phyloP scores from a whole-genome alignment of 2,797 vertebrate species.

The Leptoclinus maculatus region DNA sequence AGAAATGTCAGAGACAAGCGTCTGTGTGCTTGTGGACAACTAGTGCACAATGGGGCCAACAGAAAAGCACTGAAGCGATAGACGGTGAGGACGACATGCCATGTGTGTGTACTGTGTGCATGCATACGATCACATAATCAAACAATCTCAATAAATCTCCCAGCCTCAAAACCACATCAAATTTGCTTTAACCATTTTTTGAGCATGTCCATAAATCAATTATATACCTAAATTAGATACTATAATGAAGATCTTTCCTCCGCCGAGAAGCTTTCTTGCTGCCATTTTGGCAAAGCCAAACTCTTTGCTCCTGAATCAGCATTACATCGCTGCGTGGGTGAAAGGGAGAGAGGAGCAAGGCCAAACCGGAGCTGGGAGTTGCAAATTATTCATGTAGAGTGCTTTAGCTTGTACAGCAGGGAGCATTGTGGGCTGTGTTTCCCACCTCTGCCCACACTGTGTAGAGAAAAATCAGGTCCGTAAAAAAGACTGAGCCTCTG shows the following conservation, averaged over 20 bases:
- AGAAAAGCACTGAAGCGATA: slow-evolving; percentile 26
- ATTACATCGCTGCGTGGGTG: slow-evolving; percentile 69
- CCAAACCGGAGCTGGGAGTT: slow-evolving; percentile 67
- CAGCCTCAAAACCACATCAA: slow-evolving; percentile 9
- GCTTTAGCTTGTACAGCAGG: slow-evolving; percentile 71
- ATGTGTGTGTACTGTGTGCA: background rate
- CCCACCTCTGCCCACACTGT: slow-evolving; percentile 68
- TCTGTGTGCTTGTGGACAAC: slow-evolving; percentile 48
- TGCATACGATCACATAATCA: slow-evolving; percentile 14
- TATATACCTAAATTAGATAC: slow-evolving; percentile 33
- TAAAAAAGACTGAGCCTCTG: slow-evolving; percentile 48
- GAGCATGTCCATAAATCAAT: slow-evolving; percentile 17
- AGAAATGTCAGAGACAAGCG: slow-evolving; percentile 45
- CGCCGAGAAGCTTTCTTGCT: slow-evolving; percentile 43
- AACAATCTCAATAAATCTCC: background rate
- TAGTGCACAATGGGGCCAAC: slow-evolving; percentile 19
- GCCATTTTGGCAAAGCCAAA: slow-evolving; percentile 57
- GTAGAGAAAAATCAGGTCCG: slow-evolving; percentile 57
- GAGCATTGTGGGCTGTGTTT: slow-evolving; percentile 60
- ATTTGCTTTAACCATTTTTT: slow-evolving; percentile 4
- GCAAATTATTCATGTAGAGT: slow-evolving; percentile 80
- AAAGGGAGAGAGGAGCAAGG: slow-evolving; percentile 66
- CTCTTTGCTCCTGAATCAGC: slow-evolving; percentile 73
- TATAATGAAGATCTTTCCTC: slow-evolving; percentile 28
- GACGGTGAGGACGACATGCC: background rate